Conservation (phyloP, 2,888 invertebrate species). For the Andrena chrysosceles region DNA sequence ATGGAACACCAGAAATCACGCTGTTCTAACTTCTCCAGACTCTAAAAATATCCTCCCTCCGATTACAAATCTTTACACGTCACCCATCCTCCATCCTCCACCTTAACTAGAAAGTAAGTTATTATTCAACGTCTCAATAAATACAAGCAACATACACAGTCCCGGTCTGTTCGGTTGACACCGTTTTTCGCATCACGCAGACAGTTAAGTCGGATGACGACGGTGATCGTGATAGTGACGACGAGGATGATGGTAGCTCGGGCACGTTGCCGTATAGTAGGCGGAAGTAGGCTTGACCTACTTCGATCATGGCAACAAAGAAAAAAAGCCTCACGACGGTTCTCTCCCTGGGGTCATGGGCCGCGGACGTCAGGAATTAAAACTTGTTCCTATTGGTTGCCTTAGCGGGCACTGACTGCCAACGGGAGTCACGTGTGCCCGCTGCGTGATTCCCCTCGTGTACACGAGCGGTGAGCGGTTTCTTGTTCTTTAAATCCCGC, state of each 20-base stretch:
- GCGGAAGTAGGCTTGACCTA: constrained; percentile 79
- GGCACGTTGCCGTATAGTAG: constrained; percentile 52
- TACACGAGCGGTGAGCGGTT: constrained; percentile 20
- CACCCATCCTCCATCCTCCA: too few species aligned
- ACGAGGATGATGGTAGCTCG: constrained; percentile 38
- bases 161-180: not conserved
- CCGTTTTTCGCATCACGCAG: constrained; percentile 9
- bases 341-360: constrained; percentile 71
- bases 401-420: constrained; percentile 38
- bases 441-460: constrained; percentile 50
- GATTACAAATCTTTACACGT: too few species aligned
- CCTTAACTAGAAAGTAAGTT: too few species aligned
- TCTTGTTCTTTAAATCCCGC: constrained; percentile 43
- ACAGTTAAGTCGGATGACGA: constrained; percentile 24
- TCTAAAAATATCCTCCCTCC: too few species aligned
- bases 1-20: too few species aligned
- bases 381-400: constrained; percentile 64
- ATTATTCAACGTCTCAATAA: not conserved
- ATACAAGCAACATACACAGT: not conserved
- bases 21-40: too few species aligned
- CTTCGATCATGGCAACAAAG: constrained; percentile 76
- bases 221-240: constrained; percentile 41
- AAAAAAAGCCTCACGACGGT: constrained; percentile 66
- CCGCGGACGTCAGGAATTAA: constrained; percentile 71
- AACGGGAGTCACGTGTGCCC: constrained; percentile 59